Percentiles rank a stretch among this genome's conserved stretches.
These are phyloP conservation scores for Archivesica marissinica DNA, from an alignment of 1,140 invertebrate species.

Conservation along the genomic window DNA sequence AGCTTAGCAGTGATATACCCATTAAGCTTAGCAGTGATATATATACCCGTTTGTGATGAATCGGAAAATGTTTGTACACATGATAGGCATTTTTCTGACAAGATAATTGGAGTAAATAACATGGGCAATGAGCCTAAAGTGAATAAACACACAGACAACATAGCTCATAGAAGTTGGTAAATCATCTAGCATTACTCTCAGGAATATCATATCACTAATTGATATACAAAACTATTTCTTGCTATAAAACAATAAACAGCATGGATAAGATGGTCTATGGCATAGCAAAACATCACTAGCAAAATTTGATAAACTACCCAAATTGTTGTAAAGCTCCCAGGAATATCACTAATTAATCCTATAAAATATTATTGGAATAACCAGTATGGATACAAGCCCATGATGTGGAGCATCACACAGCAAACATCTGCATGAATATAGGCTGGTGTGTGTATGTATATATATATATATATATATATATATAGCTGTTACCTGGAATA, in stretches of 20 bases:
- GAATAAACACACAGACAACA: background rate
- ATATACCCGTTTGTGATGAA: too few species aligned
- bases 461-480: background rate
- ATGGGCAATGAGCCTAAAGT: background rate
- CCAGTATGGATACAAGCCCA: background rate
- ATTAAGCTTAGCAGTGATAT: too few species aligned
- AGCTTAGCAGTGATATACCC: too few species aligned
- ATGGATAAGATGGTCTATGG: background rate
- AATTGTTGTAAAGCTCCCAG: too few species aligned
- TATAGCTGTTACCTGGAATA: background rate
- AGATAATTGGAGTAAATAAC: too few species aligned
- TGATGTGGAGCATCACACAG: constrained; percentile 5
- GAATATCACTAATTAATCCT: too few species aligned
- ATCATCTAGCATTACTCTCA: background rate
- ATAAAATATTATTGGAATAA: background rate
- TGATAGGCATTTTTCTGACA: too few species aligned
- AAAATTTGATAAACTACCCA: too few species aligned
- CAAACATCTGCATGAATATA: constrained; percentile 21
- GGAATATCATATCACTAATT: too few species aligned
- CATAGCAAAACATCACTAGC: background rate
- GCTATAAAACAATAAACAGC: background rate
- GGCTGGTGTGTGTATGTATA: too few species aligned
- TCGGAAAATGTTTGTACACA: too few species aligned
- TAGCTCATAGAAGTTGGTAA: background rate
- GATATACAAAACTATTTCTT: background rate